A percentile compares a stretch with the other conserved stretches of the same genome.
phyloP scores from a whole-genome alignment of 2,888 invertebrate species.

The Notodonta dromedarius region DNA sequence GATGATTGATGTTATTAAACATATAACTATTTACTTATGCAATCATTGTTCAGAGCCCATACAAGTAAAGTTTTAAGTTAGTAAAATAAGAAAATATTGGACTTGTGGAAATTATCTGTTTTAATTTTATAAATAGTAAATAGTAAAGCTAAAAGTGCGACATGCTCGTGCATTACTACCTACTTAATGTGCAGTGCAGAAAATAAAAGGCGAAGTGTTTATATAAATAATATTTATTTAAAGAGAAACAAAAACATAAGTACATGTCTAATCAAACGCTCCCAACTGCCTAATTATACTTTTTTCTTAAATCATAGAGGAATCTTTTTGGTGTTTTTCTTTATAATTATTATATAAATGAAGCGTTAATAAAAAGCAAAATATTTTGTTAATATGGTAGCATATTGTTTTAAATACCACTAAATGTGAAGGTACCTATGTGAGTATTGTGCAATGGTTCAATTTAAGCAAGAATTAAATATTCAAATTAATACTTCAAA shows the following conservation, averaged over 20 bases:
- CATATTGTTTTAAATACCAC: conserved; percentile 49
- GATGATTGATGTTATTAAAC: too few relatives aligned
- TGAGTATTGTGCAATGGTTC: too few relatives aligned
- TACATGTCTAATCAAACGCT: conserved; percentile 25
- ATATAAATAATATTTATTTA: conserved; percentile 52
- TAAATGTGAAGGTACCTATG: conserved; percentile 2
- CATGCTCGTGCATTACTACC: conserved; percentile 28
- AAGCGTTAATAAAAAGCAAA: conserved; percentile 70
- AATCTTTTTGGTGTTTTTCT: conserved; percentile 5
- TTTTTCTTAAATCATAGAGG: conserved; percentile 7
- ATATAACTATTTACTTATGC: too few relatives aligned
- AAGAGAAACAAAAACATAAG: conserved; percentile 18
- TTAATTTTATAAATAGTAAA: too few relatives aligned
- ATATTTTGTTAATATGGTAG: conserved; percentile 56
- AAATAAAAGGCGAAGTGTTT: conserved; percentile 46
- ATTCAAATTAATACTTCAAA: neutral
- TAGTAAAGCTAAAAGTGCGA: conserved; percentile 15
- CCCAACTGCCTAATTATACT: conserved; percentile 20
- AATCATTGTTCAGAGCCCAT: too few relatives aligned
- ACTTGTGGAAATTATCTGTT: too few relatives aligned
- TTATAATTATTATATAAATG: conserved; percentile 20
- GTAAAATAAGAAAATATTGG: too few relatives aligned
- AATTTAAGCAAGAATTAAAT: too few relatives aligned
- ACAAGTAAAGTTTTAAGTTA: too few relatives aligned
- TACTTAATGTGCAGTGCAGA: conserved; percentile 30